Evolutionary conservation across 2,888 invertebrate species (phyloP), one percentile per base, ranked within the genome.

Genomic region (Sycophila texana): DNA sequence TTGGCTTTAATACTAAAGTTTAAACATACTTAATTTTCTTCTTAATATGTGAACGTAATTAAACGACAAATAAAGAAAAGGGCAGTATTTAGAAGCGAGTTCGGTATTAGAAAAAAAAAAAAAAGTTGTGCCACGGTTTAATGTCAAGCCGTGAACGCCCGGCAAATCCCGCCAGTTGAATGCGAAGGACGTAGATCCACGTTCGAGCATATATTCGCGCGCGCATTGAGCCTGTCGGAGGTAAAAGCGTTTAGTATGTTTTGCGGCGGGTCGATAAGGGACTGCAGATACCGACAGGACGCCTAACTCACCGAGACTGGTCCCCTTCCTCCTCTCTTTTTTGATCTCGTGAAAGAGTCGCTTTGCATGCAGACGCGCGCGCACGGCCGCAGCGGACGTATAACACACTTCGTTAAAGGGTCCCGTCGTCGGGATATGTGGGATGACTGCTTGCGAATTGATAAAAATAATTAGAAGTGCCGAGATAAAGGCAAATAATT

Each of bases 221-320:
- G 53, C 12, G 26, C 55, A 39, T 47, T 20, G 68, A 60, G 63
- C 20, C 71, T 51, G 77, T 61, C 70, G 60, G 74, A 73, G 39
- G 82, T 82, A 82, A 82, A 82, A 82, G 82, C 81, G 82, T 84
- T 83, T 81, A 82, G 79, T 81, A 78, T 82, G 83, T 84, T 83
- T 80, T 80, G 80, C 77, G 81, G 77, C 75, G 47, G 72, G 76
- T 63, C 75, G 83, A 83, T 83, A 83, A 84, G 79, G 30, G 61
- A 74, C 53, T 55, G 53, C 58, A 81, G 81, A 82, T 71, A 30
- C 18, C 16, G 14, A 14, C 51, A 47, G 55, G 71, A 65, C 71
- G 71, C 57, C 73, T 74, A 80, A 73, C 80, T 80, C 68, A 75
- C 61, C 51, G 22, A 10, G 26, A 18, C 73, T 7, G 20, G 39